Base-by-base conservation (phyloP, 2,888 invertebrate species). In the Chalcis sispes region DNA sequence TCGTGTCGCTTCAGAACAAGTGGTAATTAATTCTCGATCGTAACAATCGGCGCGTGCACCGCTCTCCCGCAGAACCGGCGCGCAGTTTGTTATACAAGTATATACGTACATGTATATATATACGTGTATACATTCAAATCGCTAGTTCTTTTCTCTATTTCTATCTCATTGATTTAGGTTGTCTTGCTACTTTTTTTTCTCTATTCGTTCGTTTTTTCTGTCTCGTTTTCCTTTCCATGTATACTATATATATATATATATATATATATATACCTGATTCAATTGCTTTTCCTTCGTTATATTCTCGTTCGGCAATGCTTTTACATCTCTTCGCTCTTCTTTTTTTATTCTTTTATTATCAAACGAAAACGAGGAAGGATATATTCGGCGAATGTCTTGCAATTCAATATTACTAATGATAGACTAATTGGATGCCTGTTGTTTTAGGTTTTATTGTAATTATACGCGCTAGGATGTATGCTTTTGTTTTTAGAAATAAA, bases 21-120 rank as follows among this genome's bases (percentile, higher is more conserved):
- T 84, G 85, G 86, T 85, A 86, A 86, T 86, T 86, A 86, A 86
- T 86, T 86, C 84, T 83, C 80, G 82, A 79, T 77, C 77, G 80
- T 80, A 83, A 84, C 83, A 85, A 86, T 85, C 82, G 81, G 81
- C 79, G 18, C 32, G 10, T 8, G n/a, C 78, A 52, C 71, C 66
- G n/a, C n/a, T n/a, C n/a, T n/a, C n/a, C n/a, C n/a, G n/a, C n/a
- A n/a, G n/a, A n/a, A n/a, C 56, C 64, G 62, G 56, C 56, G 73
- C 79, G 54, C 76, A 77, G 74, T 72, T 77, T 78, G 77, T 74
- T 67, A 73, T 76, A 74, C 76, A 78, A 66, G 72, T 77, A 7
- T 13, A 15, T 13, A 54, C 23, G 29, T 56, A 46, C 46, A 23
- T 58, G 56, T 56, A 29, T 50, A 40, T 15, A 36, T 23, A 27